Percentiles rank a stretch among this genome's conserved stretches.
These are phyloP conservation scores for Sebastiscus albofasciatus DNA, from an alignment of 2,797 vertebrate genomes.

Conservation along the genomic window DNA sequence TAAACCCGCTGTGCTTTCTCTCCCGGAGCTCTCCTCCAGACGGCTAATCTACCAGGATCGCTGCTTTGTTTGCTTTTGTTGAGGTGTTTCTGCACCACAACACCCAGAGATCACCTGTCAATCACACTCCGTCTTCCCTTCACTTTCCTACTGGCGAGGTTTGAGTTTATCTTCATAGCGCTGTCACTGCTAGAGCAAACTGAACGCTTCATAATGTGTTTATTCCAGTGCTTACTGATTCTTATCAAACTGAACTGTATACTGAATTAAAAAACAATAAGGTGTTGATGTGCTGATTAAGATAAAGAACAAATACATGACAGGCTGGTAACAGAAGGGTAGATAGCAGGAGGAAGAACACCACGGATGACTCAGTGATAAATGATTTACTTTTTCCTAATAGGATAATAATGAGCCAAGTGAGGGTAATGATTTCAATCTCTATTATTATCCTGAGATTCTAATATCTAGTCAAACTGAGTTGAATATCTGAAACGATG, in stretches of 20 bases:
- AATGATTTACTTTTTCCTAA: neutral
- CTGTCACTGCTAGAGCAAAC: neutral
- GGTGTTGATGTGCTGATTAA: neutral
- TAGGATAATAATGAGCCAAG: no score
- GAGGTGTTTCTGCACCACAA: neutral
- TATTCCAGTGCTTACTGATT: neutral
- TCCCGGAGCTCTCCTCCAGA: neutral
- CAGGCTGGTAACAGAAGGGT: neutral
- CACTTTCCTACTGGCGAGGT: neutral
- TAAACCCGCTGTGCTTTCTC: slow-evolving; percentile 25
- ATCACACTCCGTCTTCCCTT: neutral
- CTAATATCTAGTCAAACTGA: no score
- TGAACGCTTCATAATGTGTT: neutral
- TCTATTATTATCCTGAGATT: no score
- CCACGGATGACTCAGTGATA: neutral
- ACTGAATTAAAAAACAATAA: neutral
- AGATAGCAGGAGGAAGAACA: no score
- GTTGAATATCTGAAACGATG: no score
- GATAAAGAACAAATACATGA: neutral
- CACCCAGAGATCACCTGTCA: neutral
- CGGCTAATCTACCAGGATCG: slow-evolving; percentile 9
- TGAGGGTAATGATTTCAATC: no score
- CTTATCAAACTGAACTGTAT: neutral
- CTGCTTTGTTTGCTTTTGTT: neutral
- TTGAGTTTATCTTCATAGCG: neutral